A percentile compares a stretch with the other conserved stretches of the same genome.
Conservation (phyloP, 2,797 vertebrate genomes). For the Atherinosoma microstoma region DNA sequence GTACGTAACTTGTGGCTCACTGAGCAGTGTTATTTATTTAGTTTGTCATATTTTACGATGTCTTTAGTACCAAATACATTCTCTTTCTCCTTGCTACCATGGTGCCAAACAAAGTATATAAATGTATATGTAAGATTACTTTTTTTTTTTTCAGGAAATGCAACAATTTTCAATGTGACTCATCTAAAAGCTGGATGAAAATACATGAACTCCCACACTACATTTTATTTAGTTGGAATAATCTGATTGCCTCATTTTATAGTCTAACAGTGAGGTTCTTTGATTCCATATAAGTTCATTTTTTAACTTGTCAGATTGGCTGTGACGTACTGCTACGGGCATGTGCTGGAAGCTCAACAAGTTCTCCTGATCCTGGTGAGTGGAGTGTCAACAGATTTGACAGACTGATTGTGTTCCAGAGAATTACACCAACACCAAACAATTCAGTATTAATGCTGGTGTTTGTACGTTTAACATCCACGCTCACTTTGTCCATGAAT, state of each 20-base stretch:
- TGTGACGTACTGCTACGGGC: constrained; percentile 44
- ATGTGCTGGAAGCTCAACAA: constrained; percentile 38
- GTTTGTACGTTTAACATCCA: constrained; percentile 56
- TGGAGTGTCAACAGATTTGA: constrained; percentile 41
- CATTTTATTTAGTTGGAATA: constrained; percentile 28
- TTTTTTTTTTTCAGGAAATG: neutral
- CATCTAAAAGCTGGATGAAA: constrained; percentile 15
- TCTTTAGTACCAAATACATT: constrained; percentile 33
- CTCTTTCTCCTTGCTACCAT: constrained; percentile 32
- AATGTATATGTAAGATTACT: constrained; percentile 1
- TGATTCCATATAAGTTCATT: constrained; percentile 59
- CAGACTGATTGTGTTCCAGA: constrained; percentile 66
- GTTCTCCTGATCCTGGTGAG: constrained; percentile 48
- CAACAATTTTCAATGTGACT: constrained; percentile 15
- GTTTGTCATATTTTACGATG: constrained; percentile 24
- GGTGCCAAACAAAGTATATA: constrained; percentile 12
- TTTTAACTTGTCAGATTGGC: constrained; percentile 27
- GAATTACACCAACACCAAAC: constrained; percentile 63
- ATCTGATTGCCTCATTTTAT: constrained; percentile 36
- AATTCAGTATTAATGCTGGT: constrained; percentile 35
- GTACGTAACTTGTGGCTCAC: constrained; percentile 17
- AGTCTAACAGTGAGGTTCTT: constrained; percentile 21
- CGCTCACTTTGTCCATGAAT: constrained; percentile 42
- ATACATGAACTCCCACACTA: constrained; percentile 9
- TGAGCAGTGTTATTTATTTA: constrained; percentile 38